Evolutionary conservation across 2,113 vertebrate species (phyloP).

Genomic region (Ciconia boyciana): DNA sequence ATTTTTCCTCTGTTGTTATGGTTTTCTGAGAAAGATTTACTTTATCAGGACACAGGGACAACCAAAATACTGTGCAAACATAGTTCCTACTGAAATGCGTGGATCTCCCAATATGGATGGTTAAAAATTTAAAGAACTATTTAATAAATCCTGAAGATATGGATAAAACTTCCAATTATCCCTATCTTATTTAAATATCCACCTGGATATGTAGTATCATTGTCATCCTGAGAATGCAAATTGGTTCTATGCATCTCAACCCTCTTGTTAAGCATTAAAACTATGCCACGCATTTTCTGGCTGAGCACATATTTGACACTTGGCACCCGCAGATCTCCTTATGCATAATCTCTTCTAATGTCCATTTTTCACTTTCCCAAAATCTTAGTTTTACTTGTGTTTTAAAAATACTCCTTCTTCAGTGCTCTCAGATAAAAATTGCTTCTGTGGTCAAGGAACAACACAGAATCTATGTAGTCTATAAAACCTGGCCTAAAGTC

Average conservation of each 20-base stretch:
- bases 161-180: not conserved
- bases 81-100: not conserved
- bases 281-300: not conserved
- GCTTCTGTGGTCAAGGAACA: not conserved
- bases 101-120: not conserved
- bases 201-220: not conserved
- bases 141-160: not conserved
- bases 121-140: not conserved
- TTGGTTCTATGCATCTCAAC: not conserved
- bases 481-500: not conserved
- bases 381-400: not conserved
- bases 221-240: not conserved
- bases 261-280: not conserved
- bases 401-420: not conserved
- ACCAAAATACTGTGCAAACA: accelerated
- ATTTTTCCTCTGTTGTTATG: not conserved
- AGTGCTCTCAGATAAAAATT: not conserved
- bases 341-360: not conserved
- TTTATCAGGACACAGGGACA: not conserved
- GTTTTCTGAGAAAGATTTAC: not conserved
- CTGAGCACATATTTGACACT: not conserved
- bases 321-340: not conserved
- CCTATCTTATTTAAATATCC: not conserved
- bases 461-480: not conserved
- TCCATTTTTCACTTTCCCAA: not conserved